A percentile compares a stretch with the other conserved stretches of the same genome.
These are phyloP conservation scores for Thymelicus lineola DNA, from an alignment of 2,888 invertebrate species.

Conservation along the genomic window DNA sequence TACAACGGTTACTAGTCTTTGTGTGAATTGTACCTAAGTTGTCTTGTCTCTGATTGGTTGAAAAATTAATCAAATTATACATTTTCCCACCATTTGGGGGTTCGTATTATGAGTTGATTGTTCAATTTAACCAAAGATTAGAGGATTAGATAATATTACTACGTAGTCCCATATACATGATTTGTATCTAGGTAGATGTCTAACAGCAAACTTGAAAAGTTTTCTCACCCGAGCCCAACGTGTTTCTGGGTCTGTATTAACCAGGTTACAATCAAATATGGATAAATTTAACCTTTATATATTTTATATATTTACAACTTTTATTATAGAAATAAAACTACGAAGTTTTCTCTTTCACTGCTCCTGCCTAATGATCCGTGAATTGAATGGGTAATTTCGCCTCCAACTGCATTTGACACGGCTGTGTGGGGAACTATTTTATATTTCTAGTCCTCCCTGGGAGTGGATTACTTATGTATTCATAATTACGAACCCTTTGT, in stretches of 20 bases:
- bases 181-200: no score
- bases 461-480: background rate
- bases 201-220: no score
- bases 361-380: conserved; percentile 56
- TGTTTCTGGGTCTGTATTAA: no score
- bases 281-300: no score
- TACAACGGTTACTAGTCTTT: conserved; percentile 39
- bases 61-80: background rate
- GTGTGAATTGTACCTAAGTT: conserved; percentile 1
- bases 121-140: no score
- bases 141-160: no score
- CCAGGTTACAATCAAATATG: no score
- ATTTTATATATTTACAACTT: no score
- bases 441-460: conserved; percentile 19
- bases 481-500: background rate
- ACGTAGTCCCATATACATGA: no score
- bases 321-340: conserved; percentile 1
- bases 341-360: conserved; percentile 44
- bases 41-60: conserved; percentile 2
- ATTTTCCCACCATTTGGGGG: no score
- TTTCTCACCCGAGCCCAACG: no score
- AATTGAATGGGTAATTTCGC: conserved; percentile 42
- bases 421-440: conserved; percentile 17
- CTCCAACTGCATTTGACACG: conserved; percentile 35
- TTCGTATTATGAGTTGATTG: no score